Evolutionary conservation across 2,888 invertebrate genomes (phyloP).

Genomic region (Chalcosyrphus nemorum): DNA sequence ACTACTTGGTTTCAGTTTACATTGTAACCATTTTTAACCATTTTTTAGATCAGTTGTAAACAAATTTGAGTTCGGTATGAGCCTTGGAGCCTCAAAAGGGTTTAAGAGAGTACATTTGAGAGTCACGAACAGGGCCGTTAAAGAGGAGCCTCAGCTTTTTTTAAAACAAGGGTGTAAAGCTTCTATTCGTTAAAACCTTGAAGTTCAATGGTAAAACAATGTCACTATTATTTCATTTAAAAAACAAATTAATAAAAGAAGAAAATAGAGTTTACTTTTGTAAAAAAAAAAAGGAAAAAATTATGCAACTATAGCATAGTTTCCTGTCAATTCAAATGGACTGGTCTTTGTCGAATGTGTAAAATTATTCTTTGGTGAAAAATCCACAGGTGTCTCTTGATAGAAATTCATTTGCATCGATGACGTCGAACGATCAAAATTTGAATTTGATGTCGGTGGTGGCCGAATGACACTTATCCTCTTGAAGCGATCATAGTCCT

Average conservation of each 20-base stretch:
- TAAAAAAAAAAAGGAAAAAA: slow-evolving; percentile 75
- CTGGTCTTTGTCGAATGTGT: slow-evolving; percentile 81
- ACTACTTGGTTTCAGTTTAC: too few relatives aligned
- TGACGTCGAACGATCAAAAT: slow-evolving; percentile 40
- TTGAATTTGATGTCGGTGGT: slow-evolving; percentile 72
- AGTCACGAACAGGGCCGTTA: too few relatives aligned
- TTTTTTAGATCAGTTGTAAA: too few relatives aligned
- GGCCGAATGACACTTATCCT: slow-evolving; percentile 80
- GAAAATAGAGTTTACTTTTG: neutral
- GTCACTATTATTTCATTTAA: neutral
- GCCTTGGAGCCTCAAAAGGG: too few relatives aligned
- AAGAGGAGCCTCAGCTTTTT: too few relatives aligned
- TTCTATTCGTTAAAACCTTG: too few relatives aligned
- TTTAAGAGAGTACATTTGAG: too few relatives aligned
- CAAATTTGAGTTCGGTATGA: too few relatives aligned
- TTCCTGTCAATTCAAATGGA: slow-evolving; percentile 81
- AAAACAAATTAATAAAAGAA: slow-evolving; percentile 7
- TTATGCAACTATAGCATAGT: slow-evolving; percentile 80
- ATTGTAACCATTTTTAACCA: too few relatives aligned
- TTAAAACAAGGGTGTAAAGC: too few relatives aligned
- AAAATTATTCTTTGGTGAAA: slow-evolving; percentile 81
- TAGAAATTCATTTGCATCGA: slow-evolving; percentile 75
- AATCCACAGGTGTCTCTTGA: slow-evolving; percentile 81
- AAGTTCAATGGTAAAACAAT: too few relatives aligned
- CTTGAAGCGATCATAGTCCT: slow-evolving; percentile 79